Conservation (phyloP, 2,113 vertebrate genomes). For the Urocitellus parryii region DNA sequence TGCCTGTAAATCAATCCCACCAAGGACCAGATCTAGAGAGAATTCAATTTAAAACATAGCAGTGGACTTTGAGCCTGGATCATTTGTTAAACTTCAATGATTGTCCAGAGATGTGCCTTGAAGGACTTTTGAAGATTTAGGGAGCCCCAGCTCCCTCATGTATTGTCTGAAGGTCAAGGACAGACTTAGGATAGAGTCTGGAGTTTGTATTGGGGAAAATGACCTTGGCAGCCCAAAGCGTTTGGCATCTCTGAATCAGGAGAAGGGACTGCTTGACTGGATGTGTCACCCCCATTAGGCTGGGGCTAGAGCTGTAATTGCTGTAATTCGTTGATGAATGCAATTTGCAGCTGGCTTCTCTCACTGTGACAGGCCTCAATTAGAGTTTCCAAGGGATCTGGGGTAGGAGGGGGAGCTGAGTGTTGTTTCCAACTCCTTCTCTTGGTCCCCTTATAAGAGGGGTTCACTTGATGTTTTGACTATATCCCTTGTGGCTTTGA, state of each 20-base stretch:
- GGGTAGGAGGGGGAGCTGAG: background rate
- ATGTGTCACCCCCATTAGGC: conserved; percentile 62
- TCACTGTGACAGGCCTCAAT: conserved; percentile 75
- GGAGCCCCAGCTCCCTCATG: background rate
- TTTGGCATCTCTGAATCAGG: conserved; percentile 61
- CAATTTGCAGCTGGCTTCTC: conserved; percentile 72
- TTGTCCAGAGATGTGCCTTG: background rate
- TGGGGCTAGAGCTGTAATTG: conserved; percentile 77
- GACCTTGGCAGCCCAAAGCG: background rate
- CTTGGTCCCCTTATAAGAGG: background rate
- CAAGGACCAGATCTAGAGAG: background rate
- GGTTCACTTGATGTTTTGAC: no score
- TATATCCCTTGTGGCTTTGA: no score
- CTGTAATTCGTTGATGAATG: conserved; percentile 82
- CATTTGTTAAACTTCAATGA: background rate
- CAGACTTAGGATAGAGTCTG: background rate
- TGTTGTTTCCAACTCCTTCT: background rate
- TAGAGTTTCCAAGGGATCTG: conserved; percentile 68
- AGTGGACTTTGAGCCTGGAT: background rate
- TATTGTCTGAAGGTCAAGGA: background rate
- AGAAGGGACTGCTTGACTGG: conserved; percentile 47
- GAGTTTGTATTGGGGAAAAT: background rate
- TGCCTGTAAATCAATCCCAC: background rate
- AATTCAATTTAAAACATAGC: background rate
- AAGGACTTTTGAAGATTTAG: background rate